Percentiles rank a stretch among this genome's conserved stretches.
phyloP scores from a whole-genome alignment of 2,797 vertebrate genomes.

The Neosalanx taihuensis region DNA sequence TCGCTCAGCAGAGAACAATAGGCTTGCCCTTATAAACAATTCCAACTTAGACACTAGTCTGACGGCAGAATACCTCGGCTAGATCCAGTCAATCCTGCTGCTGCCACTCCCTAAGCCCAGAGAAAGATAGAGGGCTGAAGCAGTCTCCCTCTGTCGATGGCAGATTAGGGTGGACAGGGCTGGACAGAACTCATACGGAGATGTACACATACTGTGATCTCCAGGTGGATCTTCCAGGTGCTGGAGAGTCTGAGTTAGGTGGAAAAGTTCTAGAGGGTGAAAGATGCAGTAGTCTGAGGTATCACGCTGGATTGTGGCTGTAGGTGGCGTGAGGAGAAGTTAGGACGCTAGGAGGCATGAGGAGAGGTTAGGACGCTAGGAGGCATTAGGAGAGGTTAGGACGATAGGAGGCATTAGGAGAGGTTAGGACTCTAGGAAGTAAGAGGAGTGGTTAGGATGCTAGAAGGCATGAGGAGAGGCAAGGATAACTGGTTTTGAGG shows the following conservation, averaged over 20 bases:
- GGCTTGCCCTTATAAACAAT: constrained; percentile 51
- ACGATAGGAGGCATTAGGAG: background rate
- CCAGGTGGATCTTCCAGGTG: background rate
- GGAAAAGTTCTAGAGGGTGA: constrained; percentile 59
- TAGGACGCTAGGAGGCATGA: constrained; percentile 75
- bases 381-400: background rate
- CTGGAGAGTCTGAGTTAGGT: constrained; percentile 40
- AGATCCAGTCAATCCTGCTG: constrained; percentile 43
- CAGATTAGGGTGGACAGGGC: constrained; percentile 25
- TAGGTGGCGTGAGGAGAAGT: too few species aligned
- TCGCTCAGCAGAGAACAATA: constrained; percentile 75
- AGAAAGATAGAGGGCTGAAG: constrained; percentile 38
- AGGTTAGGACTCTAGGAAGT: background rate
- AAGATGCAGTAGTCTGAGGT: constrained; percentile 66
- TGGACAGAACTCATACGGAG: constrained; percentile 22
- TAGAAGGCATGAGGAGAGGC: background rate
- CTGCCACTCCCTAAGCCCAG: constrained; percentile 38
- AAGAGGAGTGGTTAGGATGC: background rate
- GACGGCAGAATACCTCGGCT: constrained; percentile 47
- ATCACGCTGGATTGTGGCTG: constrained; percentile 53
- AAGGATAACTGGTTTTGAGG: background rate
- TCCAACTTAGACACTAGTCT: constrained; percentile 56
- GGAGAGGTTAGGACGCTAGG: background rate
- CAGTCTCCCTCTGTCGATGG: constrained; percentile 23
- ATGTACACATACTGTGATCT: constrained; percentile 11